phyloP scores from a whole-genome alignment of 2,888 invertebrate species.

The Drosophila yooni region DNA sequence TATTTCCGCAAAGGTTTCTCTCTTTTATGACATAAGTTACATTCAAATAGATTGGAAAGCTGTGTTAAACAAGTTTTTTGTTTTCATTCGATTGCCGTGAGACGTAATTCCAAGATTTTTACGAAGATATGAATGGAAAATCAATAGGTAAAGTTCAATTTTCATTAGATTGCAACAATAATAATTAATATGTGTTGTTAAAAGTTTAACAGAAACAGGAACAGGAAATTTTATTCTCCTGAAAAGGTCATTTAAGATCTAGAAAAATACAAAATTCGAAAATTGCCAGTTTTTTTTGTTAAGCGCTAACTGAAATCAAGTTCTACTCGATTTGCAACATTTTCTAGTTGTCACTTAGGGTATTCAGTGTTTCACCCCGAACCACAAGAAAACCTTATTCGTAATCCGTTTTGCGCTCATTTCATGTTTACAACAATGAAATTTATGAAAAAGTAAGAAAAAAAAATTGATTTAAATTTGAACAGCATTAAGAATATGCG shows the following conservation, averaged over 20 bases:
- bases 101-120: background rate
- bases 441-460: constrained; percentile 27
- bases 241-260: background rate
- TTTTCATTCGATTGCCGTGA: background rate
- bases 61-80: background rate
- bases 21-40: background rate
- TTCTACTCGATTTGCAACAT: constrained; percentile 35
- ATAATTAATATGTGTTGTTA: background rate
- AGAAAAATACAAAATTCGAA: background rate
- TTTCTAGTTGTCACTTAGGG: constrained; percentile 11
- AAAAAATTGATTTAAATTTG: constrained; percentile 65
- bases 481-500: constrained; percentile 38
- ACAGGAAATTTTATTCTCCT: background rate
- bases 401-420: constrained; percentile 36
- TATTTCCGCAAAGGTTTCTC: background rate
- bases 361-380: constrained; percentile 10
- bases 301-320: constrained; percentile 4
- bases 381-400: constrained; percentile 13
- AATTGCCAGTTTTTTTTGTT: constrained; percentile 10
- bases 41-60: background rate
- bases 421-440: constrained; percentile 46
- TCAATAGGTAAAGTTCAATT: background rate
- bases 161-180: background rate
- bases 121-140: background rate
- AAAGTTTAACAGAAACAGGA: background rate